Evolutionary conservation across 2,797 vertebrate species (phyloP).

Genomic region (Limosa lapponica): DNA sequence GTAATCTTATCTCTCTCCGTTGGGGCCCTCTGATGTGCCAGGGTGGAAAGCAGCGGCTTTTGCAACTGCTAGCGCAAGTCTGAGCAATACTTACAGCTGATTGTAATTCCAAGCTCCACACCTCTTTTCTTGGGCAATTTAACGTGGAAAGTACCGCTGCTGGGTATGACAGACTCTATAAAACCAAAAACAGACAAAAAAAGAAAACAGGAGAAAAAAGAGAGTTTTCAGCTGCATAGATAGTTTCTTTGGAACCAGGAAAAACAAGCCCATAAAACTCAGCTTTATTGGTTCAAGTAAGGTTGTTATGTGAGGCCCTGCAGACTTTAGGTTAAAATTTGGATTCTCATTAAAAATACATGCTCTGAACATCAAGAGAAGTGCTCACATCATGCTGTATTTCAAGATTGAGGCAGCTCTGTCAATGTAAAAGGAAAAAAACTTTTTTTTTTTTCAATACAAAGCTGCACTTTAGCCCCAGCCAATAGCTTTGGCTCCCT

Average conservation of each 20-base stretch:
- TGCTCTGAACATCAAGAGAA: background rate
- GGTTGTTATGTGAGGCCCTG: background rate
- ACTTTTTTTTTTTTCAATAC: background rate
- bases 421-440: background rate
- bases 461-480: background rate
- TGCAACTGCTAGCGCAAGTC: background rate
- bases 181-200: constrained; percentile 30
- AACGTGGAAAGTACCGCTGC: constrained; percentile 97
- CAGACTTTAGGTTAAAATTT: background rate
- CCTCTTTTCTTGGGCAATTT: constrained; percentile 96
- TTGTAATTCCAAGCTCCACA: constrained; percentile 96
- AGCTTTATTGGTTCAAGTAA: constrained; percentile 1
- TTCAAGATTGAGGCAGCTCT: background rate
- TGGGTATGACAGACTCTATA: constrained; percentile 95
- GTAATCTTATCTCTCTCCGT: background rate
- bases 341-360: constrained; percentile 29
- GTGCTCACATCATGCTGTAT: background rate
- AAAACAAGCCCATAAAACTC: background rate
- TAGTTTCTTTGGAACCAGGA: background rate
- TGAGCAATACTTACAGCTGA: constrained; percentile 89
- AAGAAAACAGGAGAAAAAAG: background rate
- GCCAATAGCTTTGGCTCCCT: background rate
- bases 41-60: background rate
- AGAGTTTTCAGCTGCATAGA: background rate
- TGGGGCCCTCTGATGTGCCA: background rate